A percentile compares a stretch with the other conserved stretches of the same genome.
Conservation (phyloP, 2,888 invertebrate genomes). For the Machimus rusticus region DNA sequence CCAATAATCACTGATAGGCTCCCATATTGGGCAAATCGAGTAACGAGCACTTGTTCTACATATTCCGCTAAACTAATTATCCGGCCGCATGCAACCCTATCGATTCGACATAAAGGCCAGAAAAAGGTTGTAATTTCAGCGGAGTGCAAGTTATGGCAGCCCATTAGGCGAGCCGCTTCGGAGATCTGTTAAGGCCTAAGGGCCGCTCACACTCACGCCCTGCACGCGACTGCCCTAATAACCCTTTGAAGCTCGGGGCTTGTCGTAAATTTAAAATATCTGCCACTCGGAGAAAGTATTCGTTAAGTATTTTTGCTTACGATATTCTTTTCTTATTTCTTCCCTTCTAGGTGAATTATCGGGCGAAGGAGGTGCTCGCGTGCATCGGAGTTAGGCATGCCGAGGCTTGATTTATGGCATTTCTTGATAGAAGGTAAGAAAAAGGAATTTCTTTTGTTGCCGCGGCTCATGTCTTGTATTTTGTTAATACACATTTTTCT, state of each 20-base stretch:
- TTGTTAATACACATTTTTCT: background rate
- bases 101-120: background rate
- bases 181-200: background rate
- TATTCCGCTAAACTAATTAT: constrained; percentile 1
- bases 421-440: constrained; percentile 29
- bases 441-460: background rate
- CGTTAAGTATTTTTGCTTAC: background rate
- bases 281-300: background rate
- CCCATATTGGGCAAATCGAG: background rate
- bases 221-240: background rate
- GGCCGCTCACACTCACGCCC: background rate
- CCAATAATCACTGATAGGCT: background rate
- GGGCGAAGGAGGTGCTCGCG: constrained; percentile 16
- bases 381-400: constrained; percentile 30
- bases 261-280: background rate
- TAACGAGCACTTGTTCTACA: constrained; percentile 21
- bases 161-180: background rate
- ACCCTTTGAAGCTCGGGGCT: background rate
- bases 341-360: constrained; percentile 8
- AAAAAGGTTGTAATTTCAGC: background rate
- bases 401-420: constrained; percentile 28
- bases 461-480: background rate
- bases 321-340: background rate
- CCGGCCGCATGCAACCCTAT: constrained; percentile 16
- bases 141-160: constrained; percentile 2